These are phyloP conservation scores for Sminthopsis crassicaudata DNA, from an alignment of 2,113 vertebrate species.

Conservation along the genomic window DNA sequence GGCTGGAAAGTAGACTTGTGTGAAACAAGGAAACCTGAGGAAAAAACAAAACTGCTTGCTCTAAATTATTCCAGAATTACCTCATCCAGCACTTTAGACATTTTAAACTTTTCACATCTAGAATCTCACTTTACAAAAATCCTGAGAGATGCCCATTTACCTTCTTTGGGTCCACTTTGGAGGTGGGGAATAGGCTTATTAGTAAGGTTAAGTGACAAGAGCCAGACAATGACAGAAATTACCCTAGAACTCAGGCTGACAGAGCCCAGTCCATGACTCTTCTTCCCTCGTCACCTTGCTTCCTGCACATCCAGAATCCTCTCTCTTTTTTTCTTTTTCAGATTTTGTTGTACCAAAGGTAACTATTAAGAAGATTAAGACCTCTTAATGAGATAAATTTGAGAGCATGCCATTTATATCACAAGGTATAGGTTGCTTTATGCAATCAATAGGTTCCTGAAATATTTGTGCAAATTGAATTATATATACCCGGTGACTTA, in stretches of 20 bases:
- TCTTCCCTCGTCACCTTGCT: background rate
- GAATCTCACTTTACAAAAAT: background rate
- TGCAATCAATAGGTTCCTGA: background rate
- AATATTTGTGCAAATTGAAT: background rate
- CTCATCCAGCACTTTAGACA: background rate
- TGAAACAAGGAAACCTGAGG: background rate
- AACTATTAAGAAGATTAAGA: background rate
- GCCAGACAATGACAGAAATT: background rate
- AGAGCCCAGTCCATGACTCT: background rate
- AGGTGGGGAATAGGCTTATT: background rate
- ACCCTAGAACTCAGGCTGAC: background rate
- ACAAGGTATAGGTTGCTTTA: background rate
- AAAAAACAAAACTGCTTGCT: conserved; percentile 1
- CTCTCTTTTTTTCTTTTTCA: background rate
- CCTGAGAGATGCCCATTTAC: background rate
- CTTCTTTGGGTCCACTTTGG: background rate
- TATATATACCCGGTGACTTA: conserved; percentile 8
- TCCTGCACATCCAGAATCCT: background rate
- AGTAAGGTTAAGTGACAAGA: background rate
- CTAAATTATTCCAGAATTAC: conserved; percentile 14
- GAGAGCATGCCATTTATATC: background rate
- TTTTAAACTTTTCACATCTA: background rate
- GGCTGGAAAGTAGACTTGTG: background rate
- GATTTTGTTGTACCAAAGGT: background rate
- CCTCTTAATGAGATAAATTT: background rate